Evolutionary conservation across 2,888 invertebrate species (phyloP), one percentile per base, ranked within the genome.

Genomic region (Chrysomela aeneicollis): DNA sequence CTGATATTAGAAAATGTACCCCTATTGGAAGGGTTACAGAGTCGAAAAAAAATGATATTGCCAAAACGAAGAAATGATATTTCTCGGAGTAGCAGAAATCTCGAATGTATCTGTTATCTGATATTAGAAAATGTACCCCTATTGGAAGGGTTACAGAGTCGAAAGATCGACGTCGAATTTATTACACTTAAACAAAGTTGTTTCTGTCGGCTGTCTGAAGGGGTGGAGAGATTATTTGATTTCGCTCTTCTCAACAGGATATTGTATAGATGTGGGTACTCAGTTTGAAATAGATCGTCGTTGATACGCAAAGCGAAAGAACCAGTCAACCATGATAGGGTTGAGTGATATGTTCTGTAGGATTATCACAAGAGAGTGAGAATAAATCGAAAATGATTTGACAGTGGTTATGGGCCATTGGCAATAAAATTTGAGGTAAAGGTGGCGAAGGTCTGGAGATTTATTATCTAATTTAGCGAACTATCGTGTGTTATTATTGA

Each of bases 1-100:
- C 65, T 65, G 15, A 26, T 22, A 61, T 64, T 26, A 49, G 37
- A 51, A 55, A 55, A 50, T 61, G 57, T 21, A 54, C 54, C 55
- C 59, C 60, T 55, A 59, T 51, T 55, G 9, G 21, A 57, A 57
- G 57, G 57, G 57, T 57, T 46, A 22, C 37, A 46, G 26, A 46
- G 42, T 46, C 57, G 6, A 26, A 26, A n/a, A n/a, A n/a, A n/a
- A n/a, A n/a, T n/a, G n/a, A n/a, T n/a, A 26, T 26, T 26, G 6
- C 6, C 26, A 26, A 3, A 6, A 26, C 6, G 26, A 26, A 26
- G 26, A 26, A 26, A 26, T 26, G 9, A 35, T 35, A 12, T 10
- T 35, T 35, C 2, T 12, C 35, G 35, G 42, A 42, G 10, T 10
- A 9, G 42, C 4, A 12, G n/a, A 42, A 42, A 42, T 42, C 15